These are phyloP conservation scores for Anguilla pacifica DNA, from an alignment of 2,797 vertebrate species.

Conservation along the genomic window DNA sequence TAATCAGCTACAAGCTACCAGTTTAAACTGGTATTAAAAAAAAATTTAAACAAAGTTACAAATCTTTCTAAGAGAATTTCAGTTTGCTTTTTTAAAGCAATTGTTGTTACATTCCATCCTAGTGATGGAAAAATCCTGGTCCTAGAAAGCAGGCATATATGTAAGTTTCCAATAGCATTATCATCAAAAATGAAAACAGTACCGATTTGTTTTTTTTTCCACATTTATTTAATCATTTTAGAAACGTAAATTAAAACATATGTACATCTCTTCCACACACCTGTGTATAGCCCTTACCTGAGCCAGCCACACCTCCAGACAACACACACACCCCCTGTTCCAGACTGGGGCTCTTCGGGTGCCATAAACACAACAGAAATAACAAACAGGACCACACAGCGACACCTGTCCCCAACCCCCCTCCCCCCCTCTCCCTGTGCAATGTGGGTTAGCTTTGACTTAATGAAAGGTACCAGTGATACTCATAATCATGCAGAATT, in stretches of 20 bases:
- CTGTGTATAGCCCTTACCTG: constrained; percentile 20
- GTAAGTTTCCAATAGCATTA: not conserved
- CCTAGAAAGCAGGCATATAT: not conserved
- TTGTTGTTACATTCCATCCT: not conserved
- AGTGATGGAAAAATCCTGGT: not conserved
- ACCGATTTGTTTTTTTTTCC: constrained; percentile 47
- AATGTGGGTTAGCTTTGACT: not conserved
- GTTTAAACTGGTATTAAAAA: not conserved
- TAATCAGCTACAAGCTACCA: not conserved
- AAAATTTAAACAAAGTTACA: not conserved
- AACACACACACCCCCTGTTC: constrained; percentile 46
- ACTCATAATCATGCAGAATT: not conserved
- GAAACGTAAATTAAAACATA: constrained; percentile 77
- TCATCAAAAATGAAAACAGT: not conserved
- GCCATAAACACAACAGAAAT: constrained; percentile 47
- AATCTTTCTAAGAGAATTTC: not conserved
- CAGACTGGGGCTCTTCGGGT: constrained; percentile 61
- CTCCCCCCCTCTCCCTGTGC: not conserved
- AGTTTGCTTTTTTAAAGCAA: not conserved
- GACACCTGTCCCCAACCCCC: not conserved
- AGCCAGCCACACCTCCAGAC: constrained; percentile 31
- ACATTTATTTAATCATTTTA: constrained; percentile 75
- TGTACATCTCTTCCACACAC: constrained; percentile 65
- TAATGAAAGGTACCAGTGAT: not conserved
- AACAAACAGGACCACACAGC: constrained; percentile 13